Base-by-base conservation (phyloP, 2,888 invertebrate species). In the Antitype chi region DNA sequence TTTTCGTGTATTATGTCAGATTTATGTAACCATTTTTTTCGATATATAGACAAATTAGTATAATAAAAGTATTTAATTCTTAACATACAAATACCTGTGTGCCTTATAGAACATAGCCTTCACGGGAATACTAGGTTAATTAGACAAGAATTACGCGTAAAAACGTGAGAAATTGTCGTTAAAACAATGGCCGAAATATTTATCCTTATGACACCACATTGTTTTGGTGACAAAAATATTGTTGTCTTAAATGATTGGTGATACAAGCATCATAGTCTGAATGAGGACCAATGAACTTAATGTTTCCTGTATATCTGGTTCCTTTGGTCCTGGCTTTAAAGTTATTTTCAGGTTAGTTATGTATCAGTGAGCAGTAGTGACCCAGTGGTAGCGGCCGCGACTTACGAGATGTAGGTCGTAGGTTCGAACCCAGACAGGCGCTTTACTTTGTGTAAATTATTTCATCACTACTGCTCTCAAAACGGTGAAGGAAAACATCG, bases 101-200 rank as follows among this genome's bases (percentile, higher is more conserved):
- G 25, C 25, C 25, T 67, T n/a, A n/a, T n/a, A 59, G n/a, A 52
- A 28, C 4, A 55, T 28, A 79, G 64, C 81, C 82, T 85, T 74
- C 71, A 67, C 17, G 11, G 38, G 67, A 76, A 80, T 81, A 81
- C 70, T 78, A 80, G 82, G 80, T 79, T 86, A 88, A 84, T 88
- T 79, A 79, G 77, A 78, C 68, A 79, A 81, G 55, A 74, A 74
- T 75, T 73, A 70, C 76, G 70, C 49, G 73, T 66, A 81, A 78
- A 87, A 77, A 80, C 87, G 85, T 87, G 87, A 79, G 87, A 84
- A 86, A 70, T 60, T 5, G 47, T 68, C 69, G 43, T 68, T 64
- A 74, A 64, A 53, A 86, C 72, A 83, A 83, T 53, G 73, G 63
- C 57, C 43, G 59, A 68, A 72, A 67, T 64, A 71, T 38, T 38